Conservation (phyloP, 92 coral and sea anemone genomes). For the Pocillopora meandrina region DNA sequence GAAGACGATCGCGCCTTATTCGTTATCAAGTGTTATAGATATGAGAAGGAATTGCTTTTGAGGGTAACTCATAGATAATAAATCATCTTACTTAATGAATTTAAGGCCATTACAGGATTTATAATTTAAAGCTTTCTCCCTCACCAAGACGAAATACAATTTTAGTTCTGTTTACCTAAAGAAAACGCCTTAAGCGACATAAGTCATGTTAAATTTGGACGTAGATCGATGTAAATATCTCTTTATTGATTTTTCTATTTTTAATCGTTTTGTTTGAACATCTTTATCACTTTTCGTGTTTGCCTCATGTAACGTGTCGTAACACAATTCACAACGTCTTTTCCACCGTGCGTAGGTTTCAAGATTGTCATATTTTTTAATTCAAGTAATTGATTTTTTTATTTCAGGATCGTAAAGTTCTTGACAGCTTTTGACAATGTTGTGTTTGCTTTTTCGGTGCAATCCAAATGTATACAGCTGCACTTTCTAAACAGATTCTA, state of each 20-base stretch:
- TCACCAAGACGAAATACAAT: no score
- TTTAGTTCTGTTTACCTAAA: no score
- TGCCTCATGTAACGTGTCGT: neutral
- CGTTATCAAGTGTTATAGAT: no score
- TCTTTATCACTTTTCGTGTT: neutral
- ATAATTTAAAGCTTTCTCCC: no score
- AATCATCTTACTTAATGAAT: no score
- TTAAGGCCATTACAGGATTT: no score
- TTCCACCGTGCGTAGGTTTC: neutral
- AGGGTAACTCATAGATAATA: no score
- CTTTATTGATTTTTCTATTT: neutral
- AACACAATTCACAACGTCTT: neutral
- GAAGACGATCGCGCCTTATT: no score
- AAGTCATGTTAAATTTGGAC: neutral
- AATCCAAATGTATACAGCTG: constrained; percentile 22
- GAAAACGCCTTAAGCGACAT: no score
- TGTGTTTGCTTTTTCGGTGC: constrained; percentile 24
- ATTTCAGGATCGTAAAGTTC: neutral
- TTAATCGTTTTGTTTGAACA: neutral
- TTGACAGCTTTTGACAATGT: constrained; percentile 24
- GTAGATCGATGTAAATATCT: neutral
- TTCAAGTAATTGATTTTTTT: constrained; percentile 1
- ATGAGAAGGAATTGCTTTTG: no score
- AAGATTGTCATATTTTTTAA: neutral
- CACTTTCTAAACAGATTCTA: neutral